These are phyloP conservation scores for Pollachius pollachius DNA, from an alignment of 2,113 vertebrate genomes.

Conservation along the genomic window DNA sequence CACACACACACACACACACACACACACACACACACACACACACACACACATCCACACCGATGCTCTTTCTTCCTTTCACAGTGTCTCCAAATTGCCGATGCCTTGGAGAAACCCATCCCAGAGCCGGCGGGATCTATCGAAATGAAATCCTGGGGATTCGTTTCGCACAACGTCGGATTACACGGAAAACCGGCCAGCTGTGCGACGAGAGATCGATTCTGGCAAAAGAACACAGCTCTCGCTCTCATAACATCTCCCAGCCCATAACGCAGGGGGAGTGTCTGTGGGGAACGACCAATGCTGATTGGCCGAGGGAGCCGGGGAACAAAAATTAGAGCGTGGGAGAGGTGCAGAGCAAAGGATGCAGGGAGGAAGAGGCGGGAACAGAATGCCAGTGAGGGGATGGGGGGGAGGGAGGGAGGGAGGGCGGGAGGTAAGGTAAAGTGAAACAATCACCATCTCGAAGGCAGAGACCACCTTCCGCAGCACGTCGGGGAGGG, in stretches of 20 bases:
- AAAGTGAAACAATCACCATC: slow-evolving; percentile 71
- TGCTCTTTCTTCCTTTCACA: background rate
- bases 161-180: background rate
- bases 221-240: background rate
- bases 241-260: background rate
- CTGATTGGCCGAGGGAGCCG: no score
- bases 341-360: background rate
- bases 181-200: background rate
- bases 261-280: no score
- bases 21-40: background rate
- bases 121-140: background rate
- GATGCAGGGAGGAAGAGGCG: background rate
- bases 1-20: background rate
- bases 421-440: background rate
- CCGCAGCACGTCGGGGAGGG: slow-evolving; percentile 89
- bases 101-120: background rate
- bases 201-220: no score
- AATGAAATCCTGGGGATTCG: background rate
- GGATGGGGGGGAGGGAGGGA: background rate
- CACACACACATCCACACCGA: background rate
- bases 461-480: slow-evolving; percentile 88
- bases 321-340: background rate
- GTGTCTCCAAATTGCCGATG: no score
- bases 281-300: no score
- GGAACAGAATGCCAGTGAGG: background rate